Evolutionary conservation across 2,797 vertebrate species (phyloP).

Genomic region (Numenius phaeopus): DNA sequence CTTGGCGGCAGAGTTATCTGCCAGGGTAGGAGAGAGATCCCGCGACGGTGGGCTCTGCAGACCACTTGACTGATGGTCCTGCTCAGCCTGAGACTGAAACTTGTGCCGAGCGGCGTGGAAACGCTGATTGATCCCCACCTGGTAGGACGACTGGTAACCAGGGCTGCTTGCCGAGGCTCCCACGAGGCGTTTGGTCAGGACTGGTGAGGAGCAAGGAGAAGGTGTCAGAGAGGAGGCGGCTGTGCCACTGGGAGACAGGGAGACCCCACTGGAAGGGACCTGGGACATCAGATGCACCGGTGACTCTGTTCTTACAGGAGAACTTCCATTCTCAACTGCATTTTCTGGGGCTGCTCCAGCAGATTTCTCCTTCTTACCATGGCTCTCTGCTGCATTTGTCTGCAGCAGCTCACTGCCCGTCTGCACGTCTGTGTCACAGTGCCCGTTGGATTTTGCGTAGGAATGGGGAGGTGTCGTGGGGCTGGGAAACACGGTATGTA

Average conservation of each 20-base stretch:
- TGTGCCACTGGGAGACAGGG: slow-evolving; percentile 89
- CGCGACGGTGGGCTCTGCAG: slow-evolving; percentile 87
- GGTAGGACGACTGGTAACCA: slow-evolving; percentile 92
- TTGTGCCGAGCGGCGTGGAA: slow-evolving; percentile 97
- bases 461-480: slow-evolving; percentile 46
- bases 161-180: slow-evolving; percentile 85
- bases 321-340: slow-evolving; percentile 82
- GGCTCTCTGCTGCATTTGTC: slow-evolving; percentile 47
- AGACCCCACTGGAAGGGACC: slow-evolving; percentile 75
- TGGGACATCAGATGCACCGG: slow-evolving; percentile 72
- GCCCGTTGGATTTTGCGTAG: slow-evolving; percentile 81
- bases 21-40: slow-evolving; percentile 93
- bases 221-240: slow-evolving; percentile 94
- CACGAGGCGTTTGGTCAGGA: slow-evolving; percentile 87
- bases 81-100: slow-evolving; percentile 94
- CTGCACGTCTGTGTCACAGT: slow-evolving; percentile 78
- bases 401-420: slow-evolving; percentile 1
- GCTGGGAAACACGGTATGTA: not conserved
- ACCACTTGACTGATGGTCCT: slow-evolving; percentile 87
- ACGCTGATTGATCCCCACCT: slow-evolving; percentile 94
- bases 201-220: slow-evolving; percentile 94
- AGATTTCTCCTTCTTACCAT: slow-evolving; percentile 38
- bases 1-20: slow-evolving; percentile 91
- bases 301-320: slow-evolving; percentile 76
- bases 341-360: slow-evolving; percentile 57